phyloP scores from a whole-genome alignment of 2,888 invertebrate species.

The Graphium colonna region DNA sequence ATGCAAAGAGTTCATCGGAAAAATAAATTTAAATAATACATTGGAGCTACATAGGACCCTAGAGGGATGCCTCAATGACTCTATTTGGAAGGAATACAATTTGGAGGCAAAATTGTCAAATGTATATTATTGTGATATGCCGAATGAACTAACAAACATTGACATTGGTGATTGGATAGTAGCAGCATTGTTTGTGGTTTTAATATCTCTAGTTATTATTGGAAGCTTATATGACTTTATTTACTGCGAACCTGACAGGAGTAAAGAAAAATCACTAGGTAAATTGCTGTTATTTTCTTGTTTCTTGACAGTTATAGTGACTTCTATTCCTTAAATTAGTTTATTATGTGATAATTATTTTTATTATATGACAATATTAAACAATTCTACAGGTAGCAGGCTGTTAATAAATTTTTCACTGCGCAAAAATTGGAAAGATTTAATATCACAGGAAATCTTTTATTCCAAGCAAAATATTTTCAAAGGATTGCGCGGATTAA shows the following conservation, averaged over 20 bases:
- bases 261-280: background rate
- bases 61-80: conserved; percentile 5
- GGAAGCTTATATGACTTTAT: conserved; percentile 6
- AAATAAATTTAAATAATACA: background rate
- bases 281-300: too few relatives aligned
- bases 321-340: too few relatives aligned
- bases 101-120: conserved; percentile 12
- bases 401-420: conserved; percentile 12
- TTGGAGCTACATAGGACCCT: conserved; percentile 1
- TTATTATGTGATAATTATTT: too few relatives aligned
- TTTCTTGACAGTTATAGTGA: too few relatives aligned
- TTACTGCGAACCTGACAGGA: background rate
- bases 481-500: conserved; percentile 28
- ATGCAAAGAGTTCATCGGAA: conserved; percentile 1
- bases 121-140: conserved; percentile 8
- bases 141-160: background rate
- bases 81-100: conserved; percentile 12
- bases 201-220: background rate
- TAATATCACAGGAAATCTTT: background rate
- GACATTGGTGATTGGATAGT: conserved; percentile 6
- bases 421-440: conserved; percentile 8
- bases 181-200: background rate
- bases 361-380: too few relatives aligned
- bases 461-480: conserved; percentile 24
- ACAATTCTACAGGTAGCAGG: conserved; percentile 4